Evolutionary conservation across 1,140 invertebrate species (phyloP), one percentile per base, ranked within the genome.

Genomic region (Telenomus remus): DNA sequence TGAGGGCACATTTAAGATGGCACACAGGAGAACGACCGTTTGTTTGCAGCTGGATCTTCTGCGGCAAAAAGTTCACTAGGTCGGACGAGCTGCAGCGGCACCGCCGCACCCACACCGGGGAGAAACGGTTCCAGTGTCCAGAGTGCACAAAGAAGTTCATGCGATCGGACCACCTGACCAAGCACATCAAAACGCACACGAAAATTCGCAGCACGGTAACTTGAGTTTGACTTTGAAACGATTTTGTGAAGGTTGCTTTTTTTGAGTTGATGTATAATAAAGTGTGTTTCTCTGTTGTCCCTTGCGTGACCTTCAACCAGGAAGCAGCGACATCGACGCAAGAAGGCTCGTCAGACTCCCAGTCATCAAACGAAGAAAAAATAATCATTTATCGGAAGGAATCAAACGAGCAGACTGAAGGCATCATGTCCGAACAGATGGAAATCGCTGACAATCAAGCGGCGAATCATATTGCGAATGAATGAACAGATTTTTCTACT

Each of bases 31-130:
- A 97, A 86, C 91, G 94, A 66, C 96, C 96, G 0, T 97, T 96
- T 98, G 97, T 85, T 56, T 97, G 96, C 89, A 96, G 95, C 86
- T 98, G 96, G 96, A 89, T 97, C 84, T 97, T 97, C 88, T 97
- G 96, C 89, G 96, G 96, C 56, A 98, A 98, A 89, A 91, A 97
- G 81, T 99, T 99, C 89, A 99, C 98, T 92, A 93, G 61, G 97
- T 96, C 94, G 89, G 93, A 99, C 83, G 97, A 99, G 89, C 89
- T 98, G 0, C 97, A 96, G 0, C 91, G 97, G 0, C 97, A 99
- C 86, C 95, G 96, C 80, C 91, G 97, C 11, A 98, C 97, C 0
- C 97, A 99, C 82, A 96, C 95, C 14, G 97, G 97, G 3, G 97
- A 99, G 85, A 98, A 98, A 87, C 95, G 96, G 83, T 99, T 98